A percentile compares a stretch with the other conserved stretches of the same genome.
Evolutionary conservation across 2,888 invertebrate species (phyloP).

Genomic region (Apodemia mormo): DNA sequence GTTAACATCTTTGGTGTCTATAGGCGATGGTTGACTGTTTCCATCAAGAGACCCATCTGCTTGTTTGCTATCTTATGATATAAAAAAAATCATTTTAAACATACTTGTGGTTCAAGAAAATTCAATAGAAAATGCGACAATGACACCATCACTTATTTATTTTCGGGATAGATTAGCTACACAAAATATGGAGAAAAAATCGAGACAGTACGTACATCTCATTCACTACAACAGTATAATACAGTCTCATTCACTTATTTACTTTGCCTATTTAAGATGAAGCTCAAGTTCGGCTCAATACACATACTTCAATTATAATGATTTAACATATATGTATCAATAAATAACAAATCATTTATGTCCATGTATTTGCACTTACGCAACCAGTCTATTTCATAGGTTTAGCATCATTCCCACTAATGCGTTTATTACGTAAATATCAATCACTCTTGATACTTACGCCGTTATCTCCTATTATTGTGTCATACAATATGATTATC

Average conservation of each 20-base stretch:
- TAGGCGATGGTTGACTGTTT: too few relatives aligned
- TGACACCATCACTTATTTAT: neutral
- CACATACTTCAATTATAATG: neutral
- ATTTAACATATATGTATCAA: neutral
- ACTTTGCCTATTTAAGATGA: neutral
- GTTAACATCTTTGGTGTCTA: too few relatives aligned
- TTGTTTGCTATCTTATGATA: too few relatives aligned
- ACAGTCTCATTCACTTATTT: neutral
- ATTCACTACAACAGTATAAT: too few relatives aligned
- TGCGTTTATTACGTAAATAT: slow-evolving; percentile 6
- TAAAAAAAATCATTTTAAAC: too few relatives aligned
- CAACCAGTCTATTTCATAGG: neutral
- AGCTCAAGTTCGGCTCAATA: neutral
- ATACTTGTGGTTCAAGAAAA: too few relatives aligned
- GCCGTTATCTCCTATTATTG: slow-evolving; percentile 11
- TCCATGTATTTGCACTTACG: neutral
- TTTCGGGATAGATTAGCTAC: neutral
- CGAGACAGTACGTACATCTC: neutral
- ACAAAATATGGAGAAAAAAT: neutral
- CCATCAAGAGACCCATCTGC: too few relatives aligned
- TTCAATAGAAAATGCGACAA: too few relatives aligned
- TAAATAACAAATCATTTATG: neutral
- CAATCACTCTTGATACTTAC: slow-evolving; percentile 10
- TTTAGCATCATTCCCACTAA: neutral
- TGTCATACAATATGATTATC: slow-evolving; percentile 16